Percentiles rank a stretch among this genome's conserved stretches.
Conservation (phyloP, 1,140 invertebrate species). For the Pinna nobilis region DNA sequence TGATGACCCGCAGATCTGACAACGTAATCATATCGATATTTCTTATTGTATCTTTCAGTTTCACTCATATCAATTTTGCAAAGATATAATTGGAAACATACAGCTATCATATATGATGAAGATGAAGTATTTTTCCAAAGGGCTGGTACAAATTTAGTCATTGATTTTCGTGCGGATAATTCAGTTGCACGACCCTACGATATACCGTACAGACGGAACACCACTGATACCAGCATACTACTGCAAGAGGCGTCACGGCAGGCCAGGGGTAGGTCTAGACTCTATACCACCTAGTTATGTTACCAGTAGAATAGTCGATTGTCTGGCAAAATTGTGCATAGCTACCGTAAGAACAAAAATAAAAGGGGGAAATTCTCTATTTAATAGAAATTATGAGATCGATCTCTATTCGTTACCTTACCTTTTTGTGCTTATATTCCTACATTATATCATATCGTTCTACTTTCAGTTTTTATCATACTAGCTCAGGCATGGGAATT, state of each 20-base stretch:
- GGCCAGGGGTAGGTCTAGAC: constrained; percentile 11
- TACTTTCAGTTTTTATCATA: constrained; percentile 28
- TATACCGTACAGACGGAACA: constrained; percentile 5
- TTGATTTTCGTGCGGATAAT: constrained; percentile 14
- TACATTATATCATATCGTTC: not conserved
- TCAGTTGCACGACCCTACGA: constrained; percentile 16
- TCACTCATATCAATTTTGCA: constrained; percentile 22
- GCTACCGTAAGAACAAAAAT: no score
- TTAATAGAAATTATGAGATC: no score
- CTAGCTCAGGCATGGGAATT: constrained; percentile 17
- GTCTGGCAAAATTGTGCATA: not conserved
- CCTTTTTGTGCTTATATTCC: not conserved
- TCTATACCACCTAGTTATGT: not conserved
- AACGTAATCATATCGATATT: no score
- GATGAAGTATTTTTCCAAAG: constrained; percentile 30
- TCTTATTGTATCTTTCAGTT: constrained; percentile 9
- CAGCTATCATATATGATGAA: constrained; percentile 32
- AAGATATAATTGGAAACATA: constrained; percentile 26
- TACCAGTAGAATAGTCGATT: not conserved
- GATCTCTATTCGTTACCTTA: not conserved
- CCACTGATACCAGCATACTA: not conserved
- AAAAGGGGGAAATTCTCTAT: not conserved
- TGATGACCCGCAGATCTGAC: no score
- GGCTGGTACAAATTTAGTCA: constrained; percentile 13
- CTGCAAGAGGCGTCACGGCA: constrained; percentile 6